phyloP scores from a whole-genome alignment of 2,113 vertebrate species.

The Machaerirhynchus nigripectus region DNA sequence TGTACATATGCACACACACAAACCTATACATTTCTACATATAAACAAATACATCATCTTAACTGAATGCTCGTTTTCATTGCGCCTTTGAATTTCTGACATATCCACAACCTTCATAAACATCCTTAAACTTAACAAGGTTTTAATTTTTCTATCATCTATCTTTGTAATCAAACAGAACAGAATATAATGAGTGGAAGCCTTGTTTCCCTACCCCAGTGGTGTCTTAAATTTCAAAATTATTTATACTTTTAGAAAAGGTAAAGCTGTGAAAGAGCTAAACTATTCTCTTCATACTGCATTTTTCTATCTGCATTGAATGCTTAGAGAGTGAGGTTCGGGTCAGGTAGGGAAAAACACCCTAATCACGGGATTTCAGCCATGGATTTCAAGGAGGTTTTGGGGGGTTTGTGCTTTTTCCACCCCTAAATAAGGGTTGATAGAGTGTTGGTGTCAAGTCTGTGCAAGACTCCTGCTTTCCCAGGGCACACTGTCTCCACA shows the following conservation, averaged over 20 bases:
- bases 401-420: neutral
- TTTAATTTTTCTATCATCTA: conserved; percentile 11
- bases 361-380: neutral
- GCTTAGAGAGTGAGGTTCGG: neutral
- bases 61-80: neutral
- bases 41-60: neutral
- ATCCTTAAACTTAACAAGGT: neutral
- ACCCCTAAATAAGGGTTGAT: neutral
- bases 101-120: neutral
- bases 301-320: neutral
- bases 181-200: conserved; percentile 22
- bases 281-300: neutral
- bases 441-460: neutral
- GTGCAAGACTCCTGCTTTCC: neutral
- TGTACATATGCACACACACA: neutral
- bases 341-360: neutral
- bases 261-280: neutral
- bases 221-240: conserved; percentile 17
- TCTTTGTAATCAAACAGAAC: conserved; percentile 4
- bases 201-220: neutral
- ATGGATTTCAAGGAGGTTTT: neutral
- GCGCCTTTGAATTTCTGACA: neutral
- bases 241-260: conserved; percentile 16
- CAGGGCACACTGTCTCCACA: neutral
- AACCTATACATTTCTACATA: neutral